Base-by-base conservation (phyloP, 2,888 invertebrate species). In the Chrysolina oricalcia region DNA sequence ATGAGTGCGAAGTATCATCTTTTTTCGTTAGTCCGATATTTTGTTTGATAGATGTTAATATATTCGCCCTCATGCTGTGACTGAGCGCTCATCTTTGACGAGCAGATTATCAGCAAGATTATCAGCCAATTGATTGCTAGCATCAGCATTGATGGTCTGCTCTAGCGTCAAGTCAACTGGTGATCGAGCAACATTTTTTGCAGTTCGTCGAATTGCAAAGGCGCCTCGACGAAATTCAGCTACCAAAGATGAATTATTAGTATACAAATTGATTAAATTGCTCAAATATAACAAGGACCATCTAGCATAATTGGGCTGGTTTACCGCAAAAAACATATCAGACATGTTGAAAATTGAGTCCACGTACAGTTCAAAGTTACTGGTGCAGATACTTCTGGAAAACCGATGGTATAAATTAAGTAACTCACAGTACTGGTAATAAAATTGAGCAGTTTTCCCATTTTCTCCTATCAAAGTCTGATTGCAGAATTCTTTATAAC, bases 1-100 rank as follows among this genome's bases (percentile, higher is more conserved):
- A n/a, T n/a, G n/a, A n/a, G n/a, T 23, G 59, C 74, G 78, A 80
- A 53, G 79, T 85, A 81, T 85, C 84, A 81, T 85, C 84, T 79
- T 72, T 77, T 72, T 81, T 62, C 11, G 80, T 70, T 75, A 84
- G 68, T 50, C 83, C 74, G 46, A 81, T 41, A 74, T 74, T 72
- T 21, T 78, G 53, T 46, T 74, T 72, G 15, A 76, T 35, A 17
- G 65, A 10, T 17, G 73, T 43, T 56, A 72, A 13, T 46, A 76
- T 74, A 64, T 72, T 62, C 41, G 68, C 35, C n/a, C 68, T 62
- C 62, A 72, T 67, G 27, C 71, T 75, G 19, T 75, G 72, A 41
- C 63, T 75, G 19, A 71, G 62, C 15, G 72, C 67, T 63, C 75
- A 75, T 68, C 68, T 65, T 72, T 71, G 71, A 15, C 71, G 64